Base-by-base conservation (phyloP, 2,113 vertebrate genomes). In the Muntiacus muntjak region DNA sequence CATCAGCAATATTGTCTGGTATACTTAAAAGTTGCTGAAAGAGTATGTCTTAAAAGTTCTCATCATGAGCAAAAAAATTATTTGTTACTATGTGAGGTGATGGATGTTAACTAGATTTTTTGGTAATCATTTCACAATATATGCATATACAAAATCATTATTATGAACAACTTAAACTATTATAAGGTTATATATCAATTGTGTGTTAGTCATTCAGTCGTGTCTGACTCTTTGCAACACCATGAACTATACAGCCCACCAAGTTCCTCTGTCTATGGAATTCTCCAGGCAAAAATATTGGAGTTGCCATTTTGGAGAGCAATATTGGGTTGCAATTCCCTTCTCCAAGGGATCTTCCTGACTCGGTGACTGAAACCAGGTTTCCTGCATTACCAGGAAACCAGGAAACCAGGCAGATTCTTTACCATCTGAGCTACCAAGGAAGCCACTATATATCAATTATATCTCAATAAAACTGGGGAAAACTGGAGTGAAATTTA, bases 361-460 rank as follows among this genome's bases (percentile, higher is more conserved):
- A 71, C n/a, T 36, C 64, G 21, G 64, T 19, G 64, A 36, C 5
- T 0, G 0, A 36, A 36, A n/a, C n/a, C 0, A 0, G 36, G n/a
- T 71, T 71, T 71, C 64, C n/a, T 36, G 64, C 19, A 36, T 71
- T 36, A 36, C 8, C 40, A 40, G 40, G 40, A 40, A 40, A 40
- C 40, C 40, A 40, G 40, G 40, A 40, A 40, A 40, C 40, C 40
- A 67, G n/a, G n/a, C 64, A 71, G 64, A 71, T 71, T 12, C 64
- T 71, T 71, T 36, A 71, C n/a, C n/a, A 6, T 71, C n/a, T 71
- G n/a, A 71, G n/a, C 64, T 9, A 3, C n/a, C n/a, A 71, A n/a
- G 64, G 4, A 71, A 71, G 64, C n/a, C 64, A 71, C 19, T 36
- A 36, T 71, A 3, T 36, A 36, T 71, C n/a, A 71, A 23, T 71